A percentile compares a stretch with the other conserved stretches of the same genome.
These are phyloP conservation scores for Macrotus californicus DNA, from an alignment of 2,113 vertebrate genomes.

Conservation along the genomic window DNA sequence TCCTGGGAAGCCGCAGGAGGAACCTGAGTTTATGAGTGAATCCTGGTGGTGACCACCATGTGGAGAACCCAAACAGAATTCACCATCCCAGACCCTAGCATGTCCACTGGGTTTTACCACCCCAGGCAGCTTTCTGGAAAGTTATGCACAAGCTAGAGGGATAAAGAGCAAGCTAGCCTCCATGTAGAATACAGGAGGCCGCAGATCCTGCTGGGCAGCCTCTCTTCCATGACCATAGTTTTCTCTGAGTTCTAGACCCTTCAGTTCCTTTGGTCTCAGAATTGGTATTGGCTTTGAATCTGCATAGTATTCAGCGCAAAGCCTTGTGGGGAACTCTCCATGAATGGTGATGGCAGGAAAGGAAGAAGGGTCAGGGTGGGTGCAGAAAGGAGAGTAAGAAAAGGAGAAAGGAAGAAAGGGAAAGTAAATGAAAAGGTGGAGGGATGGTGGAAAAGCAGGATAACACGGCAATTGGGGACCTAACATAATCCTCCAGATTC, in stretches of 20 bases:
- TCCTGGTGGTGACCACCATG: neutral
- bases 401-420: neutral
- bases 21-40: neutral
- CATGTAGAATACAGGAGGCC: accelerated
- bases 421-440: neutral
- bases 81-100: neutral
- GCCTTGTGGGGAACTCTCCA: neutral
- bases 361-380: neutral
- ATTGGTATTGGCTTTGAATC: neutral
- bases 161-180: neutral
- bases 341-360: neutral
- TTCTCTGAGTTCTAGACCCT: neutral
- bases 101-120: neutral
- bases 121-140: neutral
- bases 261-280: neutral
- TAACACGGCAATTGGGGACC: neutral
- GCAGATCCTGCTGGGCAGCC: neutral
- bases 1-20: neutral
- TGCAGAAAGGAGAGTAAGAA: neutral
- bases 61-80: neutral
- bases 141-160: neutral
- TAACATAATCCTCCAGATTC: neutral
- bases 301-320: neutral
- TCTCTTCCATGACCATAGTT: neutral
- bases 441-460: neutral